Evolutionary conservation across 2,888 invertebrate genomes (phyloP).

Genomic region (Malthinus flaveolus): DNA sequence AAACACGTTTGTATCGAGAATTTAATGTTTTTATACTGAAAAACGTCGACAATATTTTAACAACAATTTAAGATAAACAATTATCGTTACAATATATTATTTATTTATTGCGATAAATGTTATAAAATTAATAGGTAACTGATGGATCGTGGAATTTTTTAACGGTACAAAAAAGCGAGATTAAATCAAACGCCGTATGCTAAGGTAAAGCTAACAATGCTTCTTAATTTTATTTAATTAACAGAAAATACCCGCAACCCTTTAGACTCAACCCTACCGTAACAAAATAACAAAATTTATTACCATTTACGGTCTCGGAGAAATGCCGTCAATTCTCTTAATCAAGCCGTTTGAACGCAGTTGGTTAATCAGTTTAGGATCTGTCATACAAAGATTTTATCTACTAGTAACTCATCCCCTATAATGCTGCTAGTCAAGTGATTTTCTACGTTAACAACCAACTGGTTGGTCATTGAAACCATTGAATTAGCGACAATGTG

Average conservation of each 20-base stretch:
- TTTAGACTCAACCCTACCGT: conserved; percentile 28
- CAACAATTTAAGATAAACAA: too few species aligned
- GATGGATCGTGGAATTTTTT: neutral
- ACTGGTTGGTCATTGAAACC: conserved; percentile 28
- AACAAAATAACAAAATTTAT: conserved; percentile 43
- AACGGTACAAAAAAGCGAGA: too few species aligned
- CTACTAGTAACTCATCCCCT: conserved; percentile 36
- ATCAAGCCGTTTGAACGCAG: conserved; percentile 43
- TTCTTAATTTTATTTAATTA: conserved; percentile 43
- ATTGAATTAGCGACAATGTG: conserved; percentile 51
- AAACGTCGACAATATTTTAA: too few species aligned
- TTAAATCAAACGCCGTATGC: neutral
- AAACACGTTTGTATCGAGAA: too few species aligned
- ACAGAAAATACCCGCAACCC: conserved; percentile 37
- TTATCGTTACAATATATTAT: too few species aligned
- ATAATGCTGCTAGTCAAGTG: conserved; percentile 25
- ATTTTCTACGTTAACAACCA: conserved; percentile 33
- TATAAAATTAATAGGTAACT: neutral
- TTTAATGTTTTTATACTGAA: too few species aligned
- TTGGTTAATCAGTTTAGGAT: conserved; percentile 39
- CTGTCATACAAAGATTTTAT: conserved; percentile 47
- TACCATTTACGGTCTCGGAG: conserved; percentile 42
- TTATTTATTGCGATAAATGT: neutral
- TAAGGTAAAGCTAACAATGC: conserved; percentile 33
- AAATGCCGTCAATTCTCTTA: conserved; percentile 47